Percentiles rank a stretch among this genome's conserved stretches.
phyloP scores from a whole-genome alignment of 2,888 invertebrate genomes.

The Epiblema foenella region DNA sequence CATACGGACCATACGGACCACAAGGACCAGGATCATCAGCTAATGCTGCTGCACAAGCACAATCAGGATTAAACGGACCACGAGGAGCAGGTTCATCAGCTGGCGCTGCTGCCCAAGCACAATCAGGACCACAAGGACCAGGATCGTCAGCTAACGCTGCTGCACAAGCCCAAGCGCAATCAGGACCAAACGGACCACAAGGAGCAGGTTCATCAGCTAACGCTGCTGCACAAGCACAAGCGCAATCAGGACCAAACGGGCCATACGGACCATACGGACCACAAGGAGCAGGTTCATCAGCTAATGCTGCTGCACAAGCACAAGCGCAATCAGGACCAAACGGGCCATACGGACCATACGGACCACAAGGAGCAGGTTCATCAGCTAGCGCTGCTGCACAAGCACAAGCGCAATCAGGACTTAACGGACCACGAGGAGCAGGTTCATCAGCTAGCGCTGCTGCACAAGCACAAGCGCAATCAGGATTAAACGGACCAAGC shows the following conservation, averaged over 20 bases:
- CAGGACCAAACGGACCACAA: slow-evolving; percentile 7
- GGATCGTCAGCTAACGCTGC: slow-evolving; percentile 14
- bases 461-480: background rate
- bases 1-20: slow-evolving; percentile 32
- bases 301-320: background rate
- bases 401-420: background rate
- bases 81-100: slow-evolving; percentile 18
- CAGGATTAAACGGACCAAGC: slow-evolving; percentile 10
- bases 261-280: too few species aligned
- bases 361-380: too few species aligned
- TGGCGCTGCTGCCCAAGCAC: background rate
- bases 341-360: too few species aligned
- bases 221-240: slow-evolving; percentile 31
- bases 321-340: too few species aligned
- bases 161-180: slow-evolving; percentile 5
- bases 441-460: slow-evolving; percentile 2
- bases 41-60: too few species aligned
- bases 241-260: background rate
- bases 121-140: slow-evolving; percentile 20
- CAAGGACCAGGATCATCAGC: slow-evolving; percentile 8
- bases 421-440: slow-evolving; percentile 12
- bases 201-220: slow-evolving; percentile 18
- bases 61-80: slow-evolving; percentile 10
- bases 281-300: background rate
- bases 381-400: background rate